Evolutionary conservation across 1,140 invertebrate species (phyloP), one percentile per base, ranked within the genome.

Genomic region (Bactericera cockerelli): DNA sequence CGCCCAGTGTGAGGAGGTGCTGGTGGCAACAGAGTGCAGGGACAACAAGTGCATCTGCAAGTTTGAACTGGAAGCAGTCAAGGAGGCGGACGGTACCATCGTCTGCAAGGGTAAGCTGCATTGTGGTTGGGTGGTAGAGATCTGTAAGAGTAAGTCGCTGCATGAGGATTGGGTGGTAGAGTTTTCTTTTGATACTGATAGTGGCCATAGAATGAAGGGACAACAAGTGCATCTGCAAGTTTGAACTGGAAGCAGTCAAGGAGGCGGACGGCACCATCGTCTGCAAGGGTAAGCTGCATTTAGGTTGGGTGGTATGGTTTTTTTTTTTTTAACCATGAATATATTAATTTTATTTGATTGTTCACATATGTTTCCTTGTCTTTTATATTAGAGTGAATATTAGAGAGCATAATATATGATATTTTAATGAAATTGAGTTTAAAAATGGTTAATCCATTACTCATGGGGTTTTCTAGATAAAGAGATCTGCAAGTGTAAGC

Each of bases 181-280:
- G 13, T 38, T 38, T n/a, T 38, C 36, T 21, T 21, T 53, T 53
- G 21, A 53, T 24, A 53, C 42, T 72, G 58, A 77, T 80, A 42
- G 73, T 73, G 54, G 79, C 83, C 71, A 87, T 84, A 6, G 83
- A 86, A 70, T 89, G 87, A 71, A 75, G 81, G 19, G 85, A 88
- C 65, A 79, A 80, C 11, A 71, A 80, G 2, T 89, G 87, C 69
- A 77, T 76, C 53, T 89, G 87, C 68, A 78, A 80, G 49, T 88
- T 83, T 72, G 84, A 89, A 67, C 82, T 82, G 76, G 74, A 79
- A 25, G 79, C 84, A 22, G 70, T 82, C 56, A 69, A 77, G 62
- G 78, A 79, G 61, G 72, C 78, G 33, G 81, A 86, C 62, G 84
- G 84, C 2, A 71, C 72, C 11, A 72, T 81, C 39, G 79, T 81